Evolutionary conservation across 1,140 invertebrate species (phyloP), one percentile per base, ranked within the genome.

Genomic region (Leptinotarsa texana): DNA sequence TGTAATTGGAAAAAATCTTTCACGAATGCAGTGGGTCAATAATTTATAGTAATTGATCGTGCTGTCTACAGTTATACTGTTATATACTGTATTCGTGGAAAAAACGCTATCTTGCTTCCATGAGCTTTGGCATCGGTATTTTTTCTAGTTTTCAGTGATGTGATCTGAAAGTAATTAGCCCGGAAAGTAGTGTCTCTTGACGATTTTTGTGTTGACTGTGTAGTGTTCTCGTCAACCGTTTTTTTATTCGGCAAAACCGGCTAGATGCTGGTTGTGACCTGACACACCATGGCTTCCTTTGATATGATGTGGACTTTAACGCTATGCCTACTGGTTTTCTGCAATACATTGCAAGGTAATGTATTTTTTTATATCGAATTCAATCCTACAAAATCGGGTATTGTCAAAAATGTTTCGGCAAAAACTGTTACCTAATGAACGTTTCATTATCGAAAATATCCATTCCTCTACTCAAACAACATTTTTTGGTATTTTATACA

Each of bases 231-330:
- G 24, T 27, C 24, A 11, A 33, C 13, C 0, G 24, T 67, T 27
- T 67, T 63, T 24, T 27, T 24, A 67, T 13, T n/a, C 18, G 0
- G 18, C 65, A 27, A 24, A 67, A 18, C 65, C 65, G 65, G 65
- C 65, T 67, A 67, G 65, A 67, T 67, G 65, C 24, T 67, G n/a
- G 65, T 67, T 1, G 65, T 67, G 27, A 27, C 65, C 65, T 67
- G 65, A 22, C 24, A 13, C 22, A 42, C 24, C 21, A 67, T 67
- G 65, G 65, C 65, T 27, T 33, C 17, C 15, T 33, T 18, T 42
- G 8, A 67, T 67, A n/a, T 27, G n/a, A 42, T 24, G 15, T 17
- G 65, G 65, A 67, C 65, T 67, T 33, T 67, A 24, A 67, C 51
- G n/a, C 51, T 57, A 18, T 57, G 51, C 6, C 51, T 57, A 4